Evolutionary conservation across 2,797 vertebrate genomes (phyloP), one percentile per base, ranked within the genome.

Genomic region (Lepus oiostolus): DNA sequence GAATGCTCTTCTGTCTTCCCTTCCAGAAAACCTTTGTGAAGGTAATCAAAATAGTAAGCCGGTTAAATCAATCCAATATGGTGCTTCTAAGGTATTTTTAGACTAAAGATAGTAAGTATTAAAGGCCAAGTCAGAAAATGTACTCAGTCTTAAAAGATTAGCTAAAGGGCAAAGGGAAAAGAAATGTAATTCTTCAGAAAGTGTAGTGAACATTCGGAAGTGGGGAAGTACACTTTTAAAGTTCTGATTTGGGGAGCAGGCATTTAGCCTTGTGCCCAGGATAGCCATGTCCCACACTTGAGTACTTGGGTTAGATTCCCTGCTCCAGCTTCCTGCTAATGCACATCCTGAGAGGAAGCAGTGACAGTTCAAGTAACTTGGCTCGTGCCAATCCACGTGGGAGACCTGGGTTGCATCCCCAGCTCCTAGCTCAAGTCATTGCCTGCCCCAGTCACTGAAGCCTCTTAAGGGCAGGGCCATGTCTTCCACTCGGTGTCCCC

Each of bases 391-490:
- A 21, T 17, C 54, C 54, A 16, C 14, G 1, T 21, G 54, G 14
- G 4, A 58, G 14, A 21, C 19, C 14, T 16, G 54, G 13, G 4
- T 21, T 21, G 19, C 54, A 58, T 58, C 19, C 54, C 54, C 54
- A 16, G 17, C 17, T 58, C 54, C 54, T 21, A 16, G 54, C 5
- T 58, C 54, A 58, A 58, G 54, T 16, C 54, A 4, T 58, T 21
- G 6, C 54, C 54, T 4, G 54, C 54, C 54, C 54, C 54, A 19
- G 54, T 13, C 54, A 58, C 17, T 58, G 54, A 16, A 24, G 79
- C 6, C 42, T 58, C 17, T 0, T 7, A 3, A 7, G 5, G 14
- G 11, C 32, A 14, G 17, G 13, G n/a, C 9, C 14, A 0, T 1
- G 0, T 4, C 30, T 7, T 30, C 81, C 5, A 1, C 32, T 6